Evolutionary conservation across 2,888 invertebrate genomes (phyloP), one percentile per base, ranked within the genome.

Genomic region (Melanophora roralis): DNA sequence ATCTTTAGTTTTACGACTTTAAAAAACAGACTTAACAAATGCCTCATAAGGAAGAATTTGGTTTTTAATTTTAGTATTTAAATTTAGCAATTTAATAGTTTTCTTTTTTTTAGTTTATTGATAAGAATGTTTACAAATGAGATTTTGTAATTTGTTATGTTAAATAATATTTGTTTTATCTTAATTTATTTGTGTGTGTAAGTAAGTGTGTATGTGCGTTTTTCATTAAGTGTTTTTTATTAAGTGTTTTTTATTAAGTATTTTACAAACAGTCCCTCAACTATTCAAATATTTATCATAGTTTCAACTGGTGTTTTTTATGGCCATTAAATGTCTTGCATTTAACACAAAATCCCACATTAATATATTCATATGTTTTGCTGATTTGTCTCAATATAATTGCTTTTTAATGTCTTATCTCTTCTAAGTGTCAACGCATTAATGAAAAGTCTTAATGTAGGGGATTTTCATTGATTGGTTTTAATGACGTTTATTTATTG

Each of bases 391-490:
- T 86, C 43, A 83, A 73, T 83, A 86, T 86, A 87, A 87, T 87
- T 86, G 86, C 85, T 86, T 86, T 87, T 86, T 86, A 86, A 86
- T 87, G 84, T 85, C 85, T 87, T 86, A 86, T 87, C 86, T 82
- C 23, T 73, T 78, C 68, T 40, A 78, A 78, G 64, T 73, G 73
- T 78, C 78, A 78, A 78, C 67, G 78, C 73, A 73, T 78, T 78
- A 68, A 55, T 47, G 72, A 73, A 78, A 73, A 72, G 72, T 16
- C 60, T 78, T 68, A 78, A 78, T 76, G 73, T 38, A 64, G 55
- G 55, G 62, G 73, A 73, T 78, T 78, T 78, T 78, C 73, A 73
- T 73, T 78, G 73, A 78, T 78, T 78, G 78, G 62, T 73, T 78
- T 68, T 78, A 68, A 73, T 78, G 68, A 76, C 69, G 55, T 32